Evolutionary conservation across 1,140 invertebrate species (phyloP).

Genomic region (Drosophila orena): DNA sequence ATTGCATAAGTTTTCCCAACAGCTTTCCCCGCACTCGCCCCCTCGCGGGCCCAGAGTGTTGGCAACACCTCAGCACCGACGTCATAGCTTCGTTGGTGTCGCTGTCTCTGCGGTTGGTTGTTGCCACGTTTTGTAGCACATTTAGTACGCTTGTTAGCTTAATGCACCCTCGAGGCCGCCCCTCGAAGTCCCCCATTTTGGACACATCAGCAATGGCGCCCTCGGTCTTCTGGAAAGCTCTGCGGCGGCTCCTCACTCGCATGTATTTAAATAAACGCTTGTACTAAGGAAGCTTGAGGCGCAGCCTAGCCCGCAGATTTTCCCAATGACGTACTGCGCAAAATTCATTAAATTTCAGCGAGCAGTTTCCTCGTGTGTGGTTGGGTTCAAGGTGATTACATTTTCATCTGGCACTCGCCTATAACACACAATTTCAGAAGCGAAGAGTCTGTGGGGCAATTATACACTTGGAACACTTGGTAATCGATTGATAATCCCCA

Average conservation of each 20-base stretch:
- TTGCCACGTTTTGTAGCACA: slow-evolving; percentile 66
- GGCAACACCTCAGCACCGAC: slow-evolving; percentile 57
- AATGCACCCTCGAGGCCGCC: slow-evolving; percentile 70
- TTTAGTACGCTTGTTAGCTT: slow-evolving; percentile 79
- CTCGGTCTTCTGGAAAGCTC: slow-evolving; percentile 8
- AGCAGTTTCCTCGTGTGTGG: not conserved
- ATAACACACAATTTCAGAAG: slow-evolving; percentile 3
- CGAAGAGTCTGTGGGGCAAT: not conserved
- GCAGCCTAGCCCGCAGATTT: slow-evolving; percentile 18
- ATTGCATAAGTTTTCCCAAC: slow-evolving; percentile 21
- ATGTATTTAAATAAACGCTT: slow-evolving; percentile 61
- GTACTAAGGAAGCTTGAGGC: slow-evolving; percentile 14
- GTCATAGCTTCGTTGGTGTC: slow-evolving; percentile 19
- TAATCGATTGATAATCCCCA: slow-evolving; percentile 27
- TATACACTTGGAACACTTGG: slow-evolving; percentile 7
- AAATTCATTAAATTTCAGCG: slow-evolving; percentile 27
- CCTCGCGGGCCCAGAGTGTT: slow-evolving; percentile 11
- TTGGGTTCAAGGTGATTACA: slow-evolving; percentile 8
- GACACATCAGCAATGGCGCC: slow-evolving; percentile 13
- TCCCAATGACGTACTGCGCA: slow-evolving; percentile 24
- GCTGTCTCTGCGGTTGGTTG: slow-evolving; percentile 30
- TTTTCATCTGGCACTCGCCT: slow-evolving; percentile 39
- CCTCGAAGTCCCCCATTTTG: slow-evolving; percentile 8
- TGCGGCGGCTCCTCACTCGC: slow-evolving; percentile 5
- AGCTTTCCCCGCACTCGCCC: slow-evolving; percentile 8